These are phyloP conservation scores for Micrasema minimum DNA, from an alignment of 1,140 invertebrate species.

Conservation along the genomic window DNA sequence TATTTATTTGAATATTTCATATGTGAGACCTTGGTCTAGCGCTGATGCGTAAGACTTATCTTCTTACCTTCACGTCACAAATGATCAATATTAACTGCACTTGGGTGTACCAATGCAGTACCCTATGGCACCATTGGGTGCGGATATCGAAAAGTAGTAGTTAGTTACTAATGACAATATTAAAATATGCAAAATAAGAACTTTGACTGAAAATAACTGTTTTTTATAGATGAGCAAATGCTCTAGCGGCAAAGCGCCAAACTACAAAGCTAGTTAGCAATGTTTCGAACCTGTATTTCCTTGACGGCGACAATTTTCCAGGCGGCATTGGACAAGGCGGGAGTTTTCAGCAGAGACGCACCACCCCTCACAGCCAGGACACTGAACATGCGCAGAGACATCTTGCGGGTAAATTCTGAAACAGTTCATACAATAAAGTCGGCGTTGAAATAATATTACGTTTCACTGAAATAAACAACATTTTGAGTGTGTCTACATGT, in stretches of 20 bases:
- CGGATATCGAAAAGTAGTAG: too few relatives aligned
- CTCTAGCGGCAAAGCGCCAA: background rate
- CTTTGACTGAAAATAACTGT: too few relatives aligned
- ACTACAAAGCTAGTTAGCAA: background rate
- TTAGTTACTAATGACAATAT: too few relatives aligned
- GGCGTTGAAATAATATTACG: background rate
- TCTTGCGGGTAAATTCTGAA: conserved; percentile 10
- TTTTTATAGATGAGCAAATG: too few relatives aligned
- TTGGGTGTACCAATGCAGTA: too few relatives aligned
- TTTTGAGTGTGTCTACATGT: background rate
- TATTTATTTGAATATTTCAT: too few relatives aligned
- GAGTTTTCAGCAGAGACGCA: background rate
- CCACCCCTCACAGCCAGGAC: background rate
- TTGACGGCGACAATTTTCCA: conserved; percentile 11
- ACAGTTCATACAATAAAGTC: background rate
- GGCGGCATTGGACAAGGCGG: background rate
- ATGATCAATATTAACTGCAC: too few relatives aligned
- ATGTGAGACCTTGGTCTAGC: too few relatives aligned
- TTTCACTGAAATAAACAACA: background rate
- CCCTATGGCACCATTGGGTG: too few relatives aligned
- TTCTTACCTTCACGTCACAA: too few relatives aligned
- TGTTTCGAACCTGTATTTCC: conserved; percentile 14
- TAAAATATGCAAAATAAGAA: too few relatives aligned
- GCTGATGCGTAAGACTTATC: too few relatives aligned
- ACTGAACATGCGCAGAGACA: conserved; percentile 20